Base-by-base conservation (phyloP, 2,888 invertebrate species). In the Catonia carolina region DNA sequence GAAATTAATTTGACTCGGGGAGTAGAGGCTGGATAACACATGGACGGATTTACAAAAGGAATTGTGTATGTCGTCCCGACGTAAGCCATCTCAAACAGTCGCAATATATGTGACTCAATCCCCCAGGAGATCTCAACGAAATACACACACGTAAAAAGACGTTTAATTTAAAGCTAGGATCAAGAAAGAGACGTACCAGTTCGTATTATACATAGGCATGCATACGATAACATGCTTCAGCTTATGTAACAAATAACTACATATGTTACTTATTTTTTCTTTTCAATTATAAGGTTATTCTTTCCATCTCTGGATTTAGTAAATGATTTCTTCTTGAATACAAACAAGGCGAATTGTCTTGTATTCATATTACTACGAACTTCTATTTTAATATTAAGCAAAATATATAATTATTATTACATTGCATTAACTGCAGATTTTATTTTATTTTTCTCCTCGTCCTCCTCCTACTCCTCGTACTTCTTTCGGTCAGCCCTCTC, bases 121-220 rank as follows among this genome's bases (percentile, higher is more conserved):
- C 45, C 45, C 20, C 22, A n/a, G 8, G 37, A 37, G 42, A 42
- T 42, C 42, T 10, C 42, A 20, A 5, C 45, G 22, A 51, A 17
- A 14, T 17, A 8, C 48, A 49, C 45, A 37, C 47, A 45, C 27
- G 47, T 45, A 47, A 55, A 45, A 45, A 45, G 48, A 56, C 53
- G 53, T 57, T 57, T 53, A 57, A 57, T 57, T 57, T 57, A 53
- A 48, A 48, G 48, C 53, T 15, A 31, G 52, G 57, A 57, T 57
- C 52, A 45, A 23, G 27, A 27, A n/a, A 27, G 27, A 27, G 27
- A 27, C 27, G 27, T 27, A 27, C 4, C 8, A 27, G 4, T 6
- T 4, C 27, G 8, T 6, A 8, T 27, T 27, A 27, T 27, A 27
- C 8, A 8, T 27, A 27, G 27, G 27, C 45, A 18, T 14, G 22